These are phyloP conservation scores for Pipistrellus kuhlii DNA, from an alignment of 2,797 vertebrate species.

Conservation along the genomic window DNA sequence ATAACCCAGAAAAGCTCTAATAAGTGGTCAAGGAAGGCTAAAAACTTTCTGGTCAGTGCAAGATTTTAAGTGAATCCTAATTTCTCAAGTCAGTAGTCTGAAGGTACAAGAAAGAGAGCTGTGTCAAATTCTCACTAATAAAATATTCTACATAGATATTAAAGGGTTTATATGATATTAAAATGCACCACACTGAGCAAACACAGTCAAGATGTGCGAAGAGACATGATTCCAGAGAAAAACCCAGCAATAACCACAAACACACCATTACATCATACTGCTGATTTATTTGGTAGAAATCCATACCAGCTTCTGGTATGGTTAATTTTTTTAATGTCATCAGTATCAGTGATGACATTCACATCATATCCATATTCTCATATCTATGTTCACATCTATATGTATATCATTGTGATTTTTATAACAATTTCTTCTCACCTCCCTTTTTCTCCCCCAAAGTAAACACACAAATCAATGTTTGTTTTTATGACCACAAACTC, in stretches of 20 bases:
- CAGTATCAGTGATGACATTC: background rate
- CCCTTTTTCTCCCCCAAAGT: background rate
- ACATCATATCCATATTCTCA: background rate
- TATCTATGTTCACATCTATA: background rate
- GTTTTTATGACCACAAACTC: background rate
- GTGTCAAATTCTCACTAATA: conserved; percentile 4
- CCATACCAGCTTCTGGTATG: background rate
- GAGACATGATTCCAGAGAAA: background rate
- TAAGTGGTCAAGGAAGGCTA: background rate
- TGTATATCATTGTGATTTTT: background rate
- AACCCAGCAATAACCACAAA: background rate
- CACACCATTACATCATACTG: background rate
- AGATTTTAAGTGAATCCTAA: background rate
- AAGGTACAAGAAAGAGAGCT: background rate
- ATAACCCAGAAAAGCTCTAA: background rate
- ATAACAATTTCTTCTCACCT: background rate
- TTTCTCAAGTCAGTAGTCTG: background rate
- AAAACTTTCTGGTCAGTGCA: background rate
- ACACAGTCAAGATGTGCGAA: background rate
- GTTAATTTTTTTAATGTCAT: background rate
- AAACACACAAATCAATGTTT: background rate
- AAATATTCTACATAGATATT: background rate
- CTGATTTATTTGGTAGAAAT: background rate
- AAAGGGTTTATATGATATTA: background rate
- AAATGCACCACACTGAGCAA: background rate